Percentiles rank a stretch among this genome's conserved stretches.
These are phyloP conservation scores for Pandemis cinnamomeana DNA, from an alignment of 2,888 invertebrate genomes.

Conservation along the genomic window DNA sequence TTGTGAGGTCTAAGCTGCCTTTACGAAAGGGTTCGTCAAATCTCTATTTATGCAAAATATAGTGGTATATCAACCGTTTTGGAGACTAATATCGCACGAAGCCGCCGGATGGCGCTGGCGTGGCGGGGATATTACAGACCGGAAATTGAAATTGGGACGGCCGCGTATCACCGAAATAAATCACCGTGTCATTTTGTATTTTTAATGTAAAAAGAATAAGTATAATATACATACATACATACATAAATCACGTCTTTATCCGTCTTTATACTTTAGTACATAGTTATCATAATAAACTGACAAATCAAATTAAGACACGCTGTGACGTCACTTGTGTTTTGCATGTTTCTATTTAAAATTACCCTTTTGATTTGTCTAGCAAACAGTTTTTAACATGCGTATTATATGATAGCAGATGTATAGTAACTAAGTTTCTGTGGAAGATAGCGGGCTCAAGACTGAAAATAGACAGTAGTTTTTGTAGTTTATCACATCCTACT, in stretches of 20 bases:
- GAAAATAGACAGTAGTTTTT: too few relatives aligned
- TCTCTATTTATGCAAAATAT: conserved; percentile 20
- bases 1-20: neutral
- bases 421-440: neutral
- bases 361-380: too few relatives aligned
- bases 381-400: neutral
- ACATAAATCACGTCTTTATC: too few relatives aligned
- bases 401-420: neutral
- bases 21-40: conserved; percentile 12
- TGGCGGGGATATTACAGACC: conserved; percentile 37
- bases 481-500: too few relatives aligned
- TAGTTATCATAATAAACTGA: too few relatives aligned
- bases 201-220: neutral
- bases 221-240: too few relatives aligned
- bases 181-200: conserved; percentile 5
- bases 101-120: conserved; percentile 39
- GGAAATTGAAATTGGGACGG: conserved; percentile 41
- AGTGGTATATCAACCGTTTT: conserved; percentile 32
- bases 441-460: neutral
- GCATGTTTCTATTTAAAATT: neutral
- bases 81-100: conserved; percentile 28
- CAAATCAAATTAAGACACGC: too few relatives aligned
- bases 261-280: too few relatives aligned
- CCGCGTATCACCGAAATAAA: conserved; percentile 23
- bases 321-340: too few relatives aligned